Base-by-base conservation (phyloP, 2,113 vertebrate species). In the Monarcha castaneiventris region DNA sequence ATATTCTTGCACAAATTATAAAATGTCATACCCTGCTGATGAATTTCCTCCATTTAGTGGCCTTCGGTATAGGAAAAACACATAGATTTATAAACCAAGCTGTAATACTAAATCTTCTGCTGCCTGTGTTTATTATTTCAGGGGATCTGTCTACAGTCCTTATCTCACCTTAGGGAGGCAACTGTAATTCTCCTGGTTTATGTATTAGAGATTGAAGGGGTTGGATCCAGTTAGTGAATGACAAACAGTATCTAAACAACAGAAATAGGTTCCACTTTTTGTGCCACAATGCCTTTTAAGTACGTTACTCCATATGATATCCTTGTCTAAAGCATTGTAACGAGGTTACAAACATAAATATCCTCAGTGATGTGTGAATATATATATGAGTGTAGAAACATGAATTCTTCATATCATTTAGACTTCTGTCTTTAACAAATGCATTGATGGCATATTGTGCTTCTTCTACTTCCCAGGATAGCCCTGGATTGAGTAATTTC, bases 21-120 rank as follows among this genome's bases (percentile, higher is more conserved):
- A 84, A 91, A 82, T 62, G 58, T 79, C 78, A 61, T 69, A 81
- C 23, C 9, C 23, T 54, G 19, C 20, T 94, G 89, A 87, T 89
- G 44, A 91, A 84, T 95, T 93, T 89, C 74, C 69, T 82, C 54
- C 39, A 39, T 85, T 79, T 76, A 85, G 49, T 71, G 74, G 66
- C 87, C 80, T 93, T 95, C 86, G 71, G 30, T 71, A 33, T 55
- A 49, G 25, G 46, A 67, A 77, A 81, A 82, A 84, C 10, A 64
- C 66, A 68, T 10, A 73, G 81, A 92, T 94, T 91, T 94, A 94
- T 94, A 82, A 89, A 72, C 46, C 1, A 3, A 87, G 62, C 49
- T 96, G 54, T 85, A 93, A 84, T 87, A 51, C 58, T 95, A 91
- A 91, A 91, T 97, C 87, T 91, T 64, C 44, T 43, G 32, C 46